Base-by-base conservation (phyloP, 1,140 invertebrate species). In the Ditylenchus dipsaci region DNA sequence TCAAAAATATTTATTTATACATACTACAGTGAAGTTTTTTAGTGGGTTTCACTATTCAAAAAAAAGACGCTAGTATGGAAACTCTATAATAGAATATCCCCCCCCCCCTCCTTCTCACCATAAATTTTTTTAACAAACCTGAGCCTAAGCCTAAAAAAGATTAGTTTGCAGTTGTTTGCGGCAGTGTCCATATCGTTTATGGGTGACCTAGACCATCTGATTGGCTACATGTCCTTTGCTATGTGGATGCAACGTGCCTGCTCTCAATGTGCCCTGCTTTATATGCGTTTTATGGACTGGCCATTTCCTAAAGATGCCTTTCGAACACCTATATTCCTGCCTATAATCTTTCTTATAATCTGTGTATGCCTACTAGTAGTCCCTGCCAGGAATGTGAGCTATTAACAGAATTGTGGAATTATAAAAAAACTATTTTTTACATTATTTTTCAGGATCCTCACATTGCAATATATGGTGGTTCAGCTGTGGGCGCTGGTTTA, bases 121-220 rank as follows among this genome's bases (percentile, higher is more conserved):
- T n/a, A n/a, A n/a, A n/a, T n/a, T n/a, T n/a, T n/a, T n/a, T n/a
- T n/a, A n/a, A n/a, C n/a, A n/a, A n/a, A n/a, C n/a, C n/a, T n/a
- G n/a, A n/a, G n/a, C n/a, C n/a, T n/a, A n/a, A n/a, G n/a, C n/a
- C n/a, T n/a, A n/a, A n/a, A n/a, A n/a, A n/a, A n/a, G 1, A 67
- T 29, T 61, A 26, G 21, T 19, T 49, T 72, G 23, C 58, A 78
- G 74, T 15, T 76, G 5, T 29, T 78, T 17, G 59, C 78, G 1
- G 65, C 75, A 1, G 74, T 80, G 3, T 56, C 63, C 21, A 57
- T 80, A 1, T 75, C 68, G 19, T 80, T 80, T 61, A 66, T 80
- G n/a, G 78, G 78, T 8, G 69, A 78, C 43, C 61, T 80, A n/a
- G 78, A 80, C 30, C 68, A 80, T 33, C 45, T 80, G 15, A 78